Conservation (phyloP, 2,797 vertebrate genomes). For the Gallinago nigripennis region DNA sequence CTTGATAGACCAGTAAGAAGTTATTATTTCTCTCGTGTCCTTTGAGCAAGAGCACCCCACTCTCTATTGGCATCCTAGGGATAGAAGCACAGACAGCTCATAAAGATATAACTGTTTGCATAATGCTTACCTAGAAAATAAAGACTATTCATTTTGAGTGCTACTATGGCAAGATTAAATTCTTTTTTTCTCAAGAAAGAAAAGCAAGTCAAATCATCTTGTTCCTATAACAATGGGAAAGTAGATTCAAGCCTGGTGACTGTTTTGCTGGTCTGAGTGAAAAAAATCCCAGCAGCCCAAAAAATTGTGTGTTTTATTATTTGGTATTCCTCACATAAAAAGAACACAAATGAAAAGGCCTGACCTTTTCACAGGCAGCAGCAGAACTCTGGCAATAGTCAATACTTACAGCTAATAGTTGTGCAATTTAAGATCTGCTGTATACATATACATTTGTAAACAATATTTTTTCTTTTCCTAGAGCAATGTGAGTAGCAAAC, state of each 20-base stretch:
- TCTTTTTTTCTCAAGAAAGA: conserved; percentile 46
- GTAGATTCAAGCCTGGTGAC: background rate
- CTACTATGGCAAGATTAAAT: background rate
- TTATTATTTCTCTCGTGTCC: background rate
- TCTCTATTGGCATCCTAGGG: background rate
- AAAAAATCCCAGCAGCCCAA: background rate
- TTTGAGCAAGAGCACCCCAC: background rate
- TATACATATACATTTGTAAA: conserved; percentile 61
- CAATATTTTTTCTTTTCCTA: background rate
- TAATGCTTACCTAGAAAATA: background rate
- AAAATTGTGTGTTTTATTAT: conserved; percentile 46
- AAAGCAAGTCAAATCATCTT: background rate
- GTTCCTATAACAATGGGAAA: background rate
- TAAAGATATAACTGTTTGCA: background rate
- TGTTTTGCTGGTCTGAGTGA: background rate
- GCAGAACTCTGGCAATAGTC: conserved; percentile 42
- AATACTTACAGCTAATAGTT: conserved; percentile 65
- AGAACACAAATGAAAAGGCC: conserved; percentile 47
- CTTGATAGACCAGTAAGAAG: background rate
- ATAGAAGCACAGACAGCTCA: background rate
- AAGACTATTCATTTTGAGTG: background rate
- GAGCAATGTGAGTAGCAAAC: background rate
- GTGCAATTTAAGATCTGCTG: conserved; percentile 47
- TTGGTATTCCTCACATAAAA: conserved; percentile 64
- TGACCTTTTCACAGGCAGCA: conserved; percentile 61